Evolutionary conservation across 2,797 vertebrate genomes (phyloP), one percentile per base, ranked within the genome.

Genomic region (Lepus oiostolus): DNA sequence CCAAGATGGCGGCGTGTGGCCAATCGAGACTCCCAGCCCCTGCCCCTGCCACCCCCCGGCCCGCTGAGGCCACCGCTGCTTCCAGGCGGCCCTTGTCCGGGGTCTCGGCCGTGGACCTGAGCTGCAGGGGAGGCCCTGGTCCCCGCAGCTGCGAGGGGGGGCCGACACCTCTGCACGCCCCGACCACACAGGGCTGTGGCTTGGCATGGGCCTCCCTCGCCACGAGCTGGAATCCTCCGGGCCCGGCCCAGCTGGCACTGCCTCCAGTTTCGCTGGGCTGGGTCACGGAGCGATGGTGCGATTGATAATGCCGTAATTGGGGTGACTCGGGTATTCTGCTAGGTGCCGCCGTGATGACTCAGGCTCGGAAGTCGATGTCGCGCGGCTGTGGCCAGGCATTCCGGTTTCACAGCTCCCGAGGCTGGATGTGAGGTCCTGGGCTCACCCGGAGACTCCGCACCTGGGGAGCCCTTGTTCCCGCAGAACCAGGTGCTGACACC

Each of bases 171-270:
- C 91, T 12, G 74, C 9, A 28, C 70, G 3, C 81, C 1, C 4
- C 21, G 85, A 96, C 96, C 96, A 94, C 96, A 96, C 96, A 85
- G 91, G 93, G 81, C 94, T 88, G 91, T n/a, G 93, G 94, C 89
- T 85, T 91, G 95, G 95, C 93, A 4, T 2, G 83, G 7, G 72
- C 12, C 11, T 35, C 63, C 94, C 21, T 47, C 19, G 26, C 95
- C 94, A 58, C 72, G 92, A 92, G 82, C 90, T 35, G 63, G 92
- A 50, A 38, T 63, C 95, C 87, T 47, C 86, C 70, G 1, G 2
- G 93, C 88, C 84, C 24, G 2, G 85, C 96, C 91, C 76, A 30
- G 95, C 96, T 91, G 96, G 96, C 91, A 16, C n/a, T 38, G 28
- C 16, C 95, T 95, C 88, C 32, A 60, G 95, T 93, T 97, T 94